Evolutionary conservation across 2,797 vertebrate species (phyloP), one percentile per base, ranked within the genome.

Genomic region (Cyprinella venusta): DNA sequence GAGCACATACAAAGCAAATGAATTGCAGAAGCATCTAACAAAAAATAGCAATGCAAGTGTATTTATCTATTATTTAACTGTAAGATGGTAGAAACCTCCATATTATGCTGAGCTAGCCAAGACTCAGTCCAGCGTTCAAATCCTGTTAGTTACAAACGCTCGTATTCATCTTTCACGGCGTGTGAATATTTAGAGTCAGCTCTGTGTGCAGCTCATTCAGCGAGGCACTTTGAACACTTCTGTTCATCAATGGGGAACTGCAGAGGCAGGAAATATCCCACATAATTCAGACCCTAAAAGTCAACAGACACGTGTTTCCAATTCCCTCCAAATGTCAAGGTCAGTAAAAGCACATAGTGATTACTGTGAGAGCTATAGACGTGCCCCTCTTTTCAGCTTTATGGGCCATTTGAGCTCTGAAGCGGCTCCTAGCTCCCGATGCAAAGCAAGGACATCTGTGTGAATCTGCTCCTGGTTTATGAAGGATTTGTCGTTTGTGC

Each of bases 241-340:
- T 82, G 33, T 54, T 65, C 61, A 16, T 82, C 36, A 63, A 50
- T 18, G 21, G 19, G 40, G 63, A 64, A 52, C 30, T 52, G 42
- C 21, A 24, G 70, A 81, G 30, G 33, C 63, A 54, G 81, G 81
- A 76, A 76, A 76, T 83, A 67, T 68, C 64, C 74, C 38, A n/a
- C 74, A 12, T 76, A 76, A 77, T 76, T 38, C 38, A 68, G 72
- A 54, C 63, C 74, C 74, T 69, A 69, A 76, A 69, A 83, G 81
- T 83, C 72, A 83, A 76, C 64, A 45, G n/a, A 83, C 72, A 83
- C 74, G 63, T 83, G 81, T 83, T 76, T 76, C 74, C 81, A 83
- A 68, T 83, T 68, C 45, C 48, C 64, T 68, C 68, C 26, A 69
- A 76, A 68, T 76, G 81, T 83, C 72, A 83, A 56, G 71, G 81